Conservation (phyloP, 2,888 invertebrate species). For the Meiosimyza platycephala region DNA sequence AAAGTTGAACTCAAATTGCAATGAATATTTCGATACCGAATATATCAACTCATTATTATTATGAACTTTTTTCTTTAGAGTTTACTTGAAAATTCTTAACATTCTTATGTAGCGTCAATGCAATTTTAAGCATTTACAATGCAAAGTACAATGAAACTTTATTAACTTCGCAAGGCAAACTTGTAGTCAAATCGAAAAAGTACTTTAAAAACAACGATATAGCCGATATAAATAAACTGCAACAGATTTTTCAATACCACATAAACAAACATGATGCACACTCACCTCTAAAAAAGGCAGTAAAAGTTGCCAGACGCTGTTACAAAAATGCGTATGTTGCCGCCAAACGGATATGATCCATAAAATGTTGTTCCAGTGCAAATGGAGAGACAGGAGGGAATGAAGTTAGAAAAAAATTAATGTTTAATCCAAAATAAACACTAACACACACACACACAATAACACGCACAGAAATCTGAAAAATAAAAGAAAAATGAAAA, state of each 20-base stretch:
- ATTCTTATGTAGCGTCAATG: too few species aligned
- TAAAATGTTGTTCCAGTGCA: background rate
- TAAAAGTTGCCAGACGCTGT: background rate
- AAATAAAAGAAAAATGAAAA: conserved; percentile 19
- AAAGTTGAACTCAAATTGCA: too few species aligned
- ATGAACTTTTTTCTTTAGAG: too few species aligned
- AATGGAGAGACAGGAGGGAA: background rate
- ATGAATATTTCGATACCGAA: too few species aligned
- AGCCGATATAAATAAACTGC: background rate
- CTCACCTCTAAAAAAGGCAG: conserved; percentile 14
- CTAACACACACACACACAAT: conserved; percentile 18
- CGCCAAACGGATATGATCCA: background rate
- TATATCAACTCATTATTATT: too few species aligned
- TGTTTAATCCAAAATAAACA: conserved; percentile 1
- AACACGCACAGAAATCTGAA: conserved; percentile 36
- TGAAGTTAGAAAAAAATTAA: background rate
- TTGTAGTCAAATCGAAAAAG: background rate
- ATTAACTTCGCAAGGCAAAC: too few species aligned
- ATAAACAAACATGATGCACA: conserved; percentile 1
- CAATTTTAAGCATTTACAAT: too few species aligned
- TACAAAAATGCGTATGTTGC: too few species aligned
- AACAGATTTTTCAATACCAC: conserved; percentile 8
- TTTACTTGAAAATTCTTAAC: too few species aligned
- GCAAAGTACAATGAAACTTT: too few species aligned
- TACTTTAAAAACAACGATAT: background rate